phyloP scores from a whole-genome alignment of 2,888 invertebrate genomes.

The Margaritifera margaritifera region DNA sequence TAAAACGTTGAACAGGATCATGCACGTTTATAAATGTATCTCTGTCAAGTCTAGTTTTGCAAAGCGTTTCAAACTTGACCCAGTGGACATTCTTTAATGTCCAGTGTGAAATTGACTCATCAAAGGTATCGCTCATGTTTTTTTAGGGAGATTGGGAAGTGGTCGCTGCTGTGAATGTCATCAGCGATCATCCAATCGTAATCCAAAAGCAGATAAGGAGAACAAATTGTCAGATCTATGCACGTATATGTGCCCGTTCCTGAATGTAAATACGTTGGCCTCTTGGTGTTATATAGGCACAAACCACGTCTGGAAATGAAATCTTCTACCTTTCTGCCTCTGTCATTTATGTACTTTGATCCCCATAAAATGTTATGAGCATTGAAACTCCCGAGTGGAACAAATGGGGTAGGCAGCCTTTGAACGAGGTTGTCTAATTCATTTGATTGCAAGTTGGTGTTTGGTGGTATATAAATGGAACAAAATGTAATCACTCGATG shows the following conservation, averaged over 20 bases:
- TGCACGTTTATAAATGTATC: not conserved
- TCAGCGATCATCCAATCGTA: not conserved
- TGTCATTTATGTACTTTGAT: too few species aligned
- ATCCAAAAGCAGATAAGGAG: not conserved
- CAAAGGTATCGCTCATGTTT: not conserved
- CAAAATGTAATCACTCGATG: too few species aligned
- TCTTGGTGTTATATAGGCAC: not conserved
- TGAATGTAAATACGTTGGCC: not conserved
- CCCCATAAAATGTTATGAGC: too few species aligned
- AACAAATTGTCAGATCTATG: too few species aligned
- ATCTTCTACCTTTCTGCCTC: not conserved
- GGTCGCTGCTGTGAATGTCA: not conserved
- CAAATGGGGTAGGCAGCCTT: too few species aligned
- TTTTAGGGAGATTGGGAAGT: conserved; percentile 2
- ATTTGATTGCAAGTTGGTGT: too few species aligned
- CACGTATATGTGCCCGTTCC: not conserved
- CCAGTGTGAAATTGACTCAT: not conserved
- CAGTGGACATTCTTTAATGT: conserved; percentile 1
- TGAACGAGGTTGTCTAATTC: too few species aligned
- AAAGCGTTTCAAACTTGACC: not conserved
- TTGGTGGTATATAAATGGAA: too few species aligned
- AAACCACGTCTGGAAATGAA: not conserved
- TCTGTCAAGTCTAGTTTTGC: too few species aligned
- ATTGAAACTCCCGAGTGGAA: too few species aligned
- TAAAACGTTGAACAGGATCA: not conserved